Evolutionary conservation across 2,113 vertebrate species (phyloP), one percentile per base, ranked within the genome.

Genomic region (Scalopus aquaticus): DNA sequence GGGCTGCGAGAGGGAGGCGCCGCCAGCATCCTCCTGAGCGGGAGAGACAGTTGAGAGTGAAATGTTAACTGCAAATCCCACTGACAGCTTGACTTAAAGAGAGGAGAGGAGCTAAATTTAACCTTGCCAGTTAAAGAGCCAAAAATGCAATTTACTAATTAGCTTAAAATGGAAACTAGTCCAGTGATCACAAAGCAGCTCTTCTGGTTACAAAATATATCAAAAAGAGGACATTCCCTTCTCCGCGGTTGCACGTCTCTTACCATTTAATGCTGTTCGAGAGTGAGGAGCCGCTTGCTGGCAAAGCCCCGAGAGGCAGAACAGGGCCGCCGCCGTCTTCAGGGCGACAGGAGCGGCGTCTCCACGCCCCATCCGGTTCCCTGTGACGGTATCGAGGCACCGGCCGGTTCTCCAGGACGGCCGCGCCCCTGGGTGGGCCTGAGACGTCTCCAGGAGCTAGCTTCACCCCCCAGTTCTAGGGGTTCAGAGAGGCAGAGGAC

Each of bases 41-140:
- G 83, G 78, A 86, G 86, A 54, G 51, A 65, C 84, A 86, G 69
- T 89, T 46, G 54, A 15, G 60, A 91, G 84, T 9, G 28, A 69
- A 91, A 96, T 94, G 90, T 89, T 89, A 94, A 96, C 96, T 97
- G 92, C 95, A 92, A 73, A 95, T 88, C 77, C 79, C 80, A 60
- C 90, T n/a, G 84, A 97, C 97, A 97, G 96, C 96, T 96, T 96
- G 96, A 90, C 87, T 96, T 91, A 42, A 92, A 95, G 90, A 76
- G 80, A 73, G 94, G 84, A 87, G 95, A 97, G 60, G 93, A 96
- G 90, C 96, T 97, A 97, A 97, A 97, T 97, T 97, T 97, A 97
- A 93, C 84, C 54, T 2, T 77, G 87, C 51, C 78, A 81, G 96
- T 90, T 93, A 97, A 91, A 93, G 94, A 97, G 97, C 95, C 94